phyloP scores from a whole-genome alignment of 2,797 vertebrate species.

The Neopelma chrysocephalum region DNA sequence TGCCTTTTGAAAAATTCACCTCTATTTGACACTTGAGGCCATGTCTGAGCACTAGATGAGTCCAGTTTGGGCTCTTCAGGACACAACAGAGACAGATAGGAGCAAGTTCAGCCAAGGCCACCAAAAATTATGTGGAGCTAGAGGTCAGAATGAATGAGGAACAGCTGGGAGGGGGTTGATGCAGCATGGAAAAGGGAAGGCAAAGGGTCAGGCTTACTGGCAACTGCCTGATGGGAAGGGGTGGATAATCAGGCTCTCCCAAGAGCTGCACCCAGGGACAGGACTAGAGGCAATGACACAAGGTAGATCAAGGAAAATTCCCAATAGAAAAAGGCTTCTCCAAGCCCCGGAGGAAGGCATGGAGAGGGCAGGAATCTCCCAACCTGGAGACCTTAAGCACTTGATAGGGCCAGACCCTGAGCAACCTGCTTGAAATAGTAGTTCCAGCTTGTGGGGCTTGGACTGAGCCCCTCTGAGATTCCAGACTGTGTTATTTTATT shows the following conservation, averaged over 20 bases:
- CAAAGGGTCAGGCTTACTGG: not conserved
- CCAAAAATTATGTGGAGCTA: not conserved
- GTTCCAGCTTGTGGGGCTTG: not conserved
- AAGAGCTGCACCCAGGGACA: not conserved
- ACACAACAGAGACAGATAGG: not conserved
- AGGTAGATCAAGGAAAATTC: not conserved
- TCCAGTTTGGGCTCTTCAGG: not conserved
- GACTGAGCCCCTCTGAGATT: not conserved
- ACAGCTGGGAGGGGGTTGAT: not conserved
- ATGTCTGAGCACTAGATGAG: not conserved
- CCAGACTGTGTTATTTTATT: not conserved
- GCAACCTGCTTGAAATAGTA: not conserved
- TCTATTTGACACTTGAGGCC: not conserved
- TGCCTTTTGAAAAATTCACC: not conserved
- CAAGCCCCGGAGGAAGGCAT: not conserved
- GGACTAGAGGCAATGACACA: not conserved
- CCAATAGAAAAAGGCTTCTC: not conserved
- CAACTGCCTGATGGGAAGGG: not conserved
- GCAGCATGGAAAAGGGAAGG: not conserved
- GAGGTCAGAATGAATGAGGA: not conserved
- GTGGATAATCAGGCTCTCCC: not conserved
- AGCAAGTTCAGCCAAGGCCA: not conserved
- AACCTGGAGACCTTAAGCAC: not conserved
- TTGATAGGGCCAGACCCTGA: not conserved
- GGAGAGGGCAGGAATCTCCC: not conserved